These are phyloP conservation scores for Bubo blakistoni DNA, from an alignment of 2,113 vertebrate genomes.

Conservation along the genomic window DNA sequence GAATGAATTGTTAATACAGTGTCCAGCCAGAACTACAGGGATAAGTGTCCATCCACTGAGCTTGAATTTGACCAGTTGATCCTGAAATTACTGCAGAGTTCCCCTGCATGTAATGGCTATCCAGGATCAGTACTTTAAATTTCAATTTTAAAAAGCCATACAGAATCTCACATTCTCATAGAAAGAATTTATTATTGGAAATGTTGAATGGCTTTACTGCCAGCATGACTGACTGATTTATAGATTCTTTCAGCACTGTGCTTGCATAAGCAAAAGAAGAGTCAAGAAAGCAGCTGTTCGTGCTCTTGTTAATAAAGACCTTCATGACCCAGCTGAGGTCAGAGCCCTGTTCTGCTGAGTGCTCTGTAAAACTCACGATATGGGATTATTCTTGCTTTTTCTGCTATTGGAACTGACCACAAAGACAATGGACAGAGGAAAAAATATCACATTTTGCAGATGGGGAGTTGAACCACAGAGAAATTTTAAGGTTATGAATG, in stretches of 20 bases:
- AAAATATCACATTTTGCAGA: conserved; percentile 10
- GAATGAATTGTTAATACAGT: neutral
- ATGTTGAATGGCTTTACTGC: neutral
- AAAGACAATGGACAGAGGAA: neutral
- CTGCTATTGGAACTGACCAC: conserved; percentile 32
- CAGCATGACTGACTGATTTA: conserved; percentile 30
- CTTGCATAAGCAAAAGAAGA: conserved; percentile 22
- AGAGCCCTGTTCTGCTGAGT: neutral
- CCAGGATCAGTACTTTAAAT: neutral
- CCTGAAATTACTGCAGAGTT: neutral
- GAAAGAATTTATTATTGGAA: conserved; percentile 21
- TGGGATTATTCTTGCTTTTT: conserved; percentile 28
- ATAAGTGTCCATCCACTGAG: neutral
- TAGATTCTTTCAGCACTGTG: conserved; percentile 1
- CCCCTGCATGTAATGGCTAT: neutral
- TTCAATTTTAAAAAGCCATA: neutral
- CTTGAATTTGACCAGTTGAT: neutral
- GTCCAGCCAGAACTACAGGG: neutral
- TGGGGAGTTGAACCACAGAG: conserved; percentile 23
- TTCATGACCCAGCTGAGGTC: conserved; percentile 52
- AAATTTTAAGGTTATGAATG: conserved; percentile 14
- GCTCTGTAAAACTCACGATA: conserved; percentile 18
- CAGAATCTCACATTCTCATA: neutral
- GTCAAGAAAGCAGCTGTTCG: conserved; percentile 43
- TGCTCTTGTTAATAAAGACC: conserved; percentile 34